Evolutionary conservation across 1,140 invertebrate genomes (phyloP).

Genomic region (Drosophila kanapiae): DNA sequence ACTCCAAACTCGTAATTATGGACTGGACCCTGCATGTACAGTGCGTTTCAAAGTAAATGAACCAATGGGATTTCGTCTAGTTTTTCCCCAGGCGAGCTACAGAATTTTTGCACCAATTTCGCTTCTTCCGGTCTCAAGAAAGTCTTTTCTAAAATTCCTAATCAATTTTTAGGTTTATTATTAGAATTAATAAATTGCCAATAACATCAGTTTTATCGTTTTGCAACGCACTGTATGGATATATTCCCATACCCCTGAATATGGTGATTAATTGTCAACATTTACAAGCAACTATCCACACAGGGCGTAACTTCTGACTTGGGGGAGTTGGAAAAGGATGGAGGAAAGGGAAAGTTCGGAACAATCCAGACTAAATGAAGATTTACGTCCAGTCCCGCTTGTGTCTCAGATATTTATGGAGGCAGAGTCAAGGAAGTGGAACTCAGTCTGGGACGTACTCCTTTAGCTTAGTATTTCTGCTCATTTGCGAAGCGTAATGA

Average conservation of each 20-base stretch:
- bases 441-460: constrained; percentile 20
- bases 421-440: constrained; percentile 37
- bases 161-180: background rate
- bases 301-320: constrained; percentile 34
- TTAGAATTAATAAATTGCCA: background rate
- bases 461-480: constrained; percentile 19
- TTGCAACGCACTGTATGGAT: constrained; percentile 22
- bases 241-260: constrained; percentile 34
- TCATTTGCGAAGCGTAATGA: constrained; percentile 31
- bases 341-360: constrained; percentile 41
- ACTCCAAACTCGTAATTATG: constrained; percentile 57
- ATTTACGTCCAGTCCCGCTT: constrained; percentile 50
- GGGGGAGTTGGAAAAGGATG: constrained; percentile 5
- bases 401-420: constrained; percentile 42
- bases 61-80: background rate
- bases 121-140: too few relatives aligned
- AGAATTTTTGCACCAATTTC: background rate
- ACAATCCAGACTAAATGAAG: constrained; percentile 57
- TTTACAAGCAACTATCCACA: constrained; percentile 48
- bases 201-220: constrained; percentile 1
- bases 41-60: background rate
- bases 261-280: constrained; percentile 78
- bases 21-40: constrained; percentile 30
- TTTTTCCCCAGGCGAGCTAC: background rate
- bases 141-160: too few relatives aligned